Evolutionary conservation across 2,797 vertebrate species (phyloP), one percentile per base, ranked within the genome.

Genomic region (Fringilla coelebs): DNA sequence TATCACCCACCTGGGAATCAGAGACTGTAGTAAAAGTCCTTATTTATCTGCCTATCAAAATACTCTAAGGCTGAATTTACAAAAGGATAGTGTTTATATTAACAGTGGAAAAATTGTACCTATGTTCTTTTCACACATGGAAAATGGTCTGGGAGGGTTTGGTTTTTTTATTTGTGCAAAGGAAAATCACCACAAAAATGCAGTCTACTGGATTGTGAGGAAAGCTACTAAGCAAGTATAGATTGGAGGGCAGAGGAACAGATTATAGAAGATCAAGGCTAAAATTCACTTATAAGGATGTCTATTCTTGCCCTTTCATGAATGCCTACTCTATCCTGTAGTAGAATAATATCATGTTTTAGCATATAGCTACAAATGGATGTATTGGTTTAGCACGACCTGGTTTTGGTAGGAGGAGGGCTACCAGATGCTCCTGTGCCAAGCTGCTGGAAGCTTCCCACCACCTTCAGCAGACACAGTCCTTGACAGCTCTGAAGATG

Each of bases 21-120:
- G n/a, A 74, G 40, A 36, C 51, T 86, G 54, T 80, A 84, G 82
- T 81, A 89, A 43, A 93, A 87, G 45, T 79, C 38, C 45, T 87
- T 94, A 85, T 90, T 90, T 95, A 52, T 63, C 80, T 92, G 63
- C 32, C 75, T 90, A 80, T 79, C 88, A 89, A 89, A 90, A 89
- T 74, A 67, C 22, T 63, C 32, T 20, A 41, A 67, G 31, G 20
- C 22, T 85, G n/a, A 80, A 85, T 80, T 80, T 49, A 89, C 61
- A 88, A 86, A 74, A 92, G 31, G 26, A 29, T 49, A 74, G 17
- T 61, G 31, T 87, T 91, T 81, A 41, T 75, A 67, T 46, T 58
- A 74, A 63, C 34, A 63, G 38, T 54, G 61, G 28, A 61, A 89
- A 93, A 77, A 52, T 17, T 38, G 8, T 74, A 45, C 22, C 25